Base-by-base conservation (phyloP, 2,797 vertebrate genomes). In the Enteromius mattozi region DNA sequence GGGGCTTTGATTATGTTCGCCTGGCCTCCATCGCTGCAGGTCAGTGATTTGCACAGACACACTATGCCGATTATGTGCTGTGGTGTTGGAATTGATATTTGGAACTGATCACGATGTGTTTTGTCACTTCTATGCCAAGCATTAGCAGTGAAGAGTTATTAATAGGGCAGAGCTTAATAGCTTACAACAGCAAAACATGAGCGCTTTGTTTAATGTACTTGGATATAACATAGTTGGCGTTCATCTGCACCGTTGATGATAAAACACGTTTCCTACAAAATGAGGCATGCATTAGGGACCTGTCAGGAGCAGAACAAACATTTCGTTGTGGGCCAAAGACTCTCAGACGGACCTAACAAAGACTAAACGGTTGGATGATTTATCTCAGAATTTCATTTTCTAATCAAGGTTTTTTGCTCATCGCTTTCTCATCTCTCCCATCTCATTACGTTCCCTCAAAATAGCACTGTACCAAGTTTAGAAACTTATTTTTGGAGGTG, bases 1-100 rank as follows among this genome's bases (percentile, higher is more conserved):
- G 96, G 66, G 96, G 95, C 78, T 96, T 96, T 0, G 96, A 97
- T 88, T 97, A 97, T 0, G 97, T 97, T 1, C 95, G 97, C 0
- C 93, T 98, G 94, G 97, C 97, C 2, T 97, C 97, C 88, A 98
- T 98, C 69, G 97, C 96, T 6, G 97, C 97, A 94, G 97, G 97
- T 98, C 92, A 89, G 85, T 79, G 33, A 83, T 88, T 80, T 63
- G 12, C 80, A 87, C 79, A 81, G 78, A 79, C 68, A 63, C 66
- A 83, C 66, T 72, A 59, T 78, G 76, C 24, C 17, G 63, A 71
- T 80, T 84, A 84, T 84, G 83, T 42, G 78, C 66, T 63, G n/a
- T 69, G 33, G 87, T 68, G 78, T 68, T 80, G 78, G 12, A 80
- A 51, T 63, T 35, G 42, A 86, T 65, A 63, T 86, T 66, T 78